Evolutionary conservation across 2,113 vertebrate genomes (phyloP).

Genomic region (Brachyhypopomus occidentalis): DNA sequence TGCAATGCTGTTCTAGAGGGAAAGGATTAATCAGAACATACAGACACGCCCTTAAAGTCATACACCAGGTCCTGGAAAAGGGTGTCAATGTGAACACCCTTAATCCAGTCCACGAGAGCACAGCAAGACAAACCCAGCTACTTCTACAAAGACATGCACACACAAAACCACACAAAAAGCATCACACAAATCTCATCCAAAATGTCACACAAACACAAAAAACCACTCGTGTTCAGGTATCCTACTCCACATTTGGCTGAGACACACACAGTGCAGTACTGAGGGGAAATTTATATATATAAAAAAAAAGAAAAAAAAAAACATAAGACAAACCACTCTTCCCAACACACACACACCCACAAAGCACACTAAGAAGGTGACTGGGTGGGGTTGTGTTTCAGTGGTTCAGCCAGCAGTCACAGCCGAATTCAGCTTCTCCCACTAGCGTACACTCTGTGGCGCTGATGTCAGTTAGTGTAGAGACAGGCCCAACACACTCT

Average conservation of each 20-base stretch:
- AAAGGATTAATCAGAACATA: not conserved
- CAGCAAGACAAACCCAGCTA: slow-evolving; percentile 6
- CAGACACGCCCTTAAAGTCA: not conserved
- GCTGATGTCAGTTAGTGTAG: not conserved
- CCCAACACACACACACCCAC: slow-evolving; percentile 12
- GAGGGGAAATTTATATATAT: not conserved
- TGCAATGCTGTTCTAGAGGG: not conserved
- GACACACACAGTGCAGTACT: not conserved
- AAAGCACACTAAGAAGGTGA: slow-evolving; percentile 47
- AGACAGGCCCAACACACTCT: too few relatives aligned
- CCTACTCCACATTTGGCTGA: not conserved
- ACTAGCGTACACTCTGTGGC: not conserved
- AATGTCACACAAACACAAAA: not conserved
- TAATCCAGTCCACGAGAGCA: not conserved
- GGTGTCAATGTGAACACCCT: not conserved
- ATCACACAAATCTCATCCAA: slow-evolving; percentile 1
- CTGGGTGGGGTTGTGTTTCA: slow-evolving; percentile 50
- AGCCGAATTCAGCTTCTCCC: slow-evolving; percentile 18
- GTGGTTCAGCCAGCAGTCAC: slow-evolving; percentile 65
- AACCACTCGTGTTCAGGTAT: not conserved
- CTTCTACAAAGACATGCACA: not conserved
- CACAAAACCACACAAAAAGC: too few relatives aligned
- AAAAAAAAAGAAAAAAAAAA: slow-evolving; percentile 1
- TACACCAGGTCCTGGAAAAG: not conserved
- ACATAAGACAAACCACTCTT: not conserved